Evolutionary conservation across 2,888 invertebrate genomes (phyloP), one percentile per base, ranked within the genome.

Genomic region (Panzeria rudis): DNA sequence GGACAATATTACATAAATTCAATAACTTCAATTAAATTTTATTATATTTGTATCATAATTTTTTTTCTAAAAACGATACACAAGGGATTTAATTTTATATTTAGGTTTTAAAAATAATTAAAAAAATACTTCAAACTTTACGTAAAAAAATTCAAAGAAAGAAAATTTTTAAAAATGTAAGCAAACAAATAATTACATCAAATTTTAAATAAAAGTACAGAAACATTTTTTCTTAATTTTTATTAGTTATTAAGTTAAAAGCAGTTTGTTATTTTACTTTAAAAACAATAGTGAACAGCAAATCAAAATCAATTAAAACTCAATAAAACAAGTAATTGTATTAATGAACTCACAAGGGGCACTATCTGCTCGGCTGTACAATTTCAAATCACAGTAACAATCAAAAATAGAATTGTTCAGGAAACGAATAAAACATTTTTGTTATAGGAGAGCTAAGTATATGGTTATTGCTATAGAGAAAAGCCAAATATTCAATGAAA

Each of bases 41-140:
- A 44, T 69, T 56, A 47, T 41, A 56, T 35, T 62, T 32, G 35
- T 38, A 54, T 79, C 25, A 44, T 71, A 59, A 66, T 56, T 69
- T 72, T 73, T 54, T 80, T 61, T 66, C 54, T 68, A 68, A 79
- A 81, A 83, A 76, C 41, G 62, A 71, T 77, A 89, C 89, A 90
- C 90, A 90, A 90, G 90, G 90, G 91, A 90, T 90, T 89, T 87
- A 87, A 89, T 89, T 88, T 88, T 87, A 88, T 89, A 86, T 87
- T 87, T 90, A 87, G 88, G 76, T 81, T 75, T 83, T 72, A 81
- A 81, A 73, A 83, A 66, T 79, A 69, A 72, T 66, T 75, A 73
- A 20, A 59, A 32, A n/a, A 73, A 80, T 38, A 83, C 54, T 69
- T 81, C n/a, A 73, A 62, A 73, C 32, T 44, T 56, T 68, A 50